Evolutionary conservation across 2,113 vertebrate genomes (phyloP), one percentile per base, ranked within the genome.

Genomic region (Neofelis nebulosa): DNA sequence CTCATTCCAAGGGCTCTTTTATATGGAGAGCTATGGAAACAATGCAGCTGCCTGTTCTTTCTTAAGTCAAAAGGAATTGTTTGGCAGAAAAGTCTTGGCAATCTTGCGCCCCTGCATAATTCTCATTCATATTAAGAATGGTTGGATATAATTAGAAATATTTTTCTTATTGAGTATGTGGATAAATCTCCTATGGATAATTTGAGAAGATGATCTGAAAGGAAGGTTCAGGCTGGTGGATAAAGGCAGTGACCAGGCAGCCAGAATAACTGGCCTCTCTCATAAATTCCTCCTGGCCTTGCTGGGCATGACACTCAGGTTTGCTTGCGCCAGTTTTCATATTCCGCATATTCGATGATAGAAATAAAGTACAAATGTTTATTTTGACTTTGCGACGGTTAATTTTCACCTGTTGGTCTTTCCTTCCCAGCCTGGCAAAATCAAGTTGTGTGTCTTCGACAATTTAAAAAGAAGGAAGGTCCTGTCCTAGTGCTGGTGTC

Each of bases 71-170:
- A 98, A 99, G 98, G 98, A 96, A 99, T 99, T 98, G 98, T 99
- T 97, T 99, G 98, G 98, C 33, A 99, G 98, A 99, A 98, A 98
- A 98, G 98, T 98, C 98, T 97, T 99, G 99, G 99, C 99, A 99
- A 97, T 98, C 97, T 94, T 94, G 97, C 93, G 91, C 96, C 98
- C 98, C 95, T 57, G 36, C 99, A 99, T 98, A 98, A 99, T 99
- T 98, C 98, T 98, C 98, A 98, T 99, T 98, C 96, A 98, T 97
- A 88, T 98, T 98, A 98, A 98, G 98, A 98, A 99, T 98, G 98
- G 96, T 96, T 96, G 98, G 99, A 99, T 99, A 99, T 99, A 99
- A 99, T 99, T 99, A 99, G 99, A 99, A 98, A 98, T 98, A 98
- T 98, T 99, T 99, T 98, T 99, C 99, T 98, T 98, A 98, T 98